These are phyloP conservation scores for Falco berigora DNA, from an alignment of 2,797 vertebrate genomes.

Conservation along the genomic window DNA sequence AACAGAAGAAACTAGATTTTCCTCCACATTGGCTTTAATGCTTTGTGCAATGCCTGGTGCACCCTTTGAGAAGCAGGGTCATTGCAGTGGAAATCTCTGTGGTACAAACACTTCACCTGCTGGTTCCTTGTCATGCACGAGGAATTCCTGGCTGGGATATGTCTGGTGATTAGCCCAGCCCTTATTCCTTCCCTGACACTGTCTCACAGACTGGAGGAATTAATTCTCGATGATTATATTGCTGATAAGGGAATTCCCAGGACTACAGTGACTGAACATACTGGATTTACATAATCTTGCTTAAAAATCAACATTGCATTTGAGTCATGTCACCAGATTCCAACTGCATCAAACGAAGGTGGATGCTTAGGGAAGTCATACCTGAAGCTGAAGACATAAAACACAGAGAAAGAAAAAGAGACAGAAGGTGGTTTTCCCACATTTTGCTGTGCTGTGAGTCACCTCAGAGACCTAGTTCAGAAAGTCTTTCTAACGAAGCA, in stretches of 20 bases:
- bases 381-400: background rate
- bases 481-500: background rate
- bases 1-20: background rate
- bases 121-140: background rate
- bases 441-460: background rate
- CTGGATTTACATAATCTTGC: background rate
- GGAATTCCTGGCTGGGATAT: background rate
- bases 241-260: constrained; percentile 12
- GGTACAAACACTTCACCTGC: background rate
- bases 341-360: background rate
- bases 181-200: background rate
- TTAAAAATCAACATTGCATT: background rate
- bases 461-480: background rate
- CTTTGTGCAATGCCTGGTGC: background rate
- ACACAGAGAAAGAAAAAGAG: background rate
- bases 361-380: background rate
- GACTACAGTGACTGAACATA: background rate
- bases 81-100: background rate
- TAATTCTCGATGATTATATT: background rate
- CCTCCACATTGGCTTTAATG: background rate
- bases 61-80: background rate
- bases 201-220: background rate
- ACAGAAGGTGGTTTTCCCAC: background rate
- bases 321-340: background rate
- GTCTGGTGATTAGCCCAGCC: background rate